Base-by-base conservation (phyloP, 2,797 vertebrate genomes). In the Anabas testudineus region DNA sequence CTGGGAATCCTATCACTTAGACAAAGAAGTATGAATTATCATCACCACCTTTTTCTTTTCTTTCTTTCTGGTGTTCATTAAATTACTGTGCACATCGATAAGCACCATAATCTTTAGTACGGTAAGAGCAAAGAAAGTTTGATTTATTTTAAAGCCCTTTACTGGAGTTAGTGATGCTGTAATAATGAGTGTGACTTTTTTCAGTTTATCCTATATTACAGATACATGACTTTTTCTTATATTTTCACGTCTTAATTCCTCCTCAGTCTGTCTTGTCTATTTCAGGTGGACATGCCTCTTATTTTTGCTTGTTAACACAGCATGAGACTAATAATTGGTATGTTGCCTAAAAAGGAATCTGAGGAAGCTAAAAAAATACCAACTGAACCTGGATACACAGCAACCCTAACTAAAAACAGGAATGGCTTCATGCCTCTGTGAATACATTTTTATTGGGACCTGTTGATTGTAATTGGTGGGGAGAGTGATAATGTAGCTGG, bases 391-490 rank as follows among this genome's bases (percentile, higher is more conserved):
- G 41, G 19, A 63, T 34, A 14, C 18, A n/a, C 39, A 57, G 10
- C 7, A 36, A 22, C 22, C 53, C 21, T 48, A 19, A 34, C 21
- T 47, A 30, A 60, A 74, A 82, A 74, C 47, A 71, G 42, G 49
- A 69, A 41, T 60, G 32, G 47, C 60, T 71, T 74, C 32, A 37
- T 48, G 39, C 58, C 39, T 51, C 7, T 62, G 15, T 57, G 30
- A 19, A 60, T 10, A 47, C 37, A 36, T 58, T 76, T 52, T 26
- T 26, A 19, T 22, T 67, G 42, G 43, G 24, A 75, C 37, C 26
- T 54, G 15, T 54, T 62, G 41, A 15, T 0, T 10, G n/a, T 71
- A 12, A 30, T 68, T 56, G 30, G 19, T 57, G 18, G 18, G 15
- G 22, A 62, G 36, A 34, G 5, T 28, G 21, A 42, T 54, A 24